These are phyloP conservation scores for Apostichopus japonicus DNA, from an alignment of 35 echinoderm and acorn worm genomes.

Conservation along the genomic window DNA sequence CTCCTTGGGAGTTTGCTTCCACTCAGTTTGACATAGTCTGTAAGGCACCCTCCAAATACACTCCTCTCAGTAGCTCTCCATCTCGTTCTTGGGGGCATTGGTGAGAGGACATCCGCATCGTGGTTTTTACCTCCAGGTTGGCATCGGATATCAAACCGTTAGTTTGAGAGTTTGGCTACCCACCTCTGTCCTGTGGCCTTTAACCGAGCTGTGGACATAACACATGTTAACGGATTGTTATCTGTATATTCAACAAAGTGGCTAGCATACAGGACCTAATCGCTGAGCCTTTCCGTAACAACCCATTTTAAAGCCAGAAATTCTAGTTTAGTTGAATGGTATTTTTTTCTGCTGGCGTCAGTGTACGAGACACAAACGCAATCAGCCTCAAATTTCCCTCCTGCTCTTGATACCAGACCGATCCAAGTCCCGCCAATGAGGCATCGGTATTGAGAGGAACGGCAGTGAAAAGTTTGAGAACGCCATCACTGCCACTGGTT, in stretches of 20 bases:
- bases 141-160: not conserved
- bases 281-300: not conserved
- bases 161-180: not conserved
- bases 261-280: constrained; percentile 20
- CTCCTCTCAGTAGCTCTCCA: not conserved
- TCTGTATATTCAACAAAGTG: constrained; percentile 13
- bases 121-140: constrained; percentile 16
- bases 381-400: constrained; percentile 5
- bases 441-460: constrained; percentile 13
- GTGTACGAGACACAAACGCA: constrained; percentile 57
- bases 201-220: not conserved
- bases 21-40: not conserved
- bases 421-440: not conserved
- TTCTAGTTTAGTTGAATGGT: constrained; percentile 66
- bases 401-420: not conserved
- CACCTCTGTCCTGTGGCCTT: constrained; percentile 20
- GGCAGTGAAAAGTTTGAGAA: constrained; percentile 36
- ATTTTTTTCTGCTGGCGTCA: constrained; percentile 59
- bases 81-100: not conserved
- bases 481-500: constrained; percentile 44
- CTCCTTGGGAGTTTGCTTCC: not conserved
- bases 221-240: constrained; percentile 41
- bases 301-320: constrained; percentile 65
- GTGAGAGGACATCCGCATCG: constrained; percentile 23
- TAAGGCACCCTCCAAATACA: not conserved